Evolutionary conservation across 92 coral and sea anemone genomes (phyloP), one percentile per base, ranked within the genome.

Genomic region (Virgularia gustaviana): DNA sequence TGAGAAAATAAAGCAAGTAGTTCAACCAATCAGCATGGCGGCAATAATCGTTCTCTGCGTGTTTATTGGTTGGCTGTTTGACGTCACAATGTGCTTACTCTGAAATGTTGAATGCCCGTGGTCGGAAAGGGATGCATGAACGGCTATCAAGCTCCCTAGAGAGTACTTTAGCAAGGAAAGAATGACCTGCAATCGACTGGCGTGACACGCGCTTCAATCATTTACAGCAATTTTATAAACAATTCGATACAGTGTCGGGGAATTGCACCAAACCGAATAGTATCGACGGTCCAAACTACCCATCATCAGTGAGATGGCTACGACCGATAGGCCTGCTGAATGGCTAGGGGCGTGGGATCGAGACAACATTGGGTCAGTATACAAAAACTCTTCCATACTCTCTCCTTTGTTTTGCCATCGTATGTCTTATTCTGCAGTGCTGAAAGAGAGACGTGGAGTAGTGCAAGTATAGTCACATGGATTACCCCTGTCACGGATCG

Each of bases 311-410:
- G 73, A 38, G 45, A 66, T 66, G 73, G 73, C 73, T 5, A 66
- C 43, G 22, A 66, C 73, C 39, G 73, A 43, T 45, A 56, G 73
- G 11, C 73, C 73, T 49, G 58, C 73, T 27, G 73, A 66, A 43
- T 66, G 49, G 73, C 7, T 66, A 6, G 73, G 73, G 73, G 73
- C 73, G 19, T 66, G 73, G 73, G 73, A 66, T 31, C 73, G 73
- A 66, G 73, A 66, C 38, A 66, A 45, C 73, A 66, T 66, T 58
- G 73, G 73, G 73, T 66, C 35, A 18, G 73, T 66, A 58, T 66
- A 34, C 52, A 66, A 31, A 66, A 66, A 66, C 43, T 28, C n/a
- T n/a, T n/a, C n/a, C n/a, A n/a, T n/a, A n/a, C n/a, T n/a, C n/a
- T n/a, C 35, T 58, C 34, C 47, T 51, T 49, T 20, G 4, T 66